Evolutionary conservation across 2,113 vertebrate species (phyloP), one percentile per base, ranked within the genome.

Genomic region (Crotalus helleri): DNA sequence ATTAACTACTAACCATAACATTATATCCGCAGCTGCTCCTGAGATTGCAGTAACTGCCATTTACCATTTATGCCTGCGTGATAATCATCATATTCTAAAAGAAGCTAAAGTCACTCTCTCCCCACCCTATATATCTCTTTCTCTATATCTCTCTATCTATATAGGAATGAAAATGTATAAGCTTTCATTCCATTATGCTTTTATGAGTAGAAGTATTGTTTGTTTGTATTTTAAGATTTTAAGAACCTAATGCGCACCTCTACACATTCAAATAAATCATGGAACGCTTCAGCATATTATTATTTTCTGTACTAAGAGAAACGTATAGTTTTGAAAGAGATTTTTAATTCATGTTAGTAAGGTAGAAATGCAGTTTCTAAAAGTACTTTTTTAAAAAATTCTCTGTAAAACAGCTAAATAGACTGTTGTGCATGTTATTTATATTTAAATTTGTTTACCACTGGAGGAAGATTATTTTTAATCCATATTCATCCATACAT

Each of bases 381-480:
- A 95, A 96, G 57, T 94, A 53, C 6, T 85, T 64, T 85, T 44
- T 95, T 5, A 46, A 87, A 91, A 91, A 85, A 85, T 88, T 96
- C 49, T 44, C 74, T 81, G 74, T 3, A 81, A 21, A 81, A 81
- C 85, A 92, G 94, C 94, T 96, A 94, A 93, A 94, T 94, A 58
- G 86, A 93, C 24, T 89, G 0, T 74, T 94, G 57, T 94, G 92
- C 94, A 93, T 49, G 61, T 39, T 92, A 9, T 90, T 5, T 64
- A 1, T 29, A 53, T 53, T 94, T 91, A 51, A 92, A 93, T 93
- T 86, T 95, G 21, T 94, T 97, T 93, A 86, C 53, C 55, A 59
- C 51, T 54, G 88, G 0, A 8, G 93, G 59, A 96, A 96, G 94
- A 58, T 49, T 69, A 29, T 6, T 94, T 93, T 85, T 91, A 81